Conservation (phyloP, 2,888 invertebrate genomes). For the Diplazon laetatorius region DNA sequence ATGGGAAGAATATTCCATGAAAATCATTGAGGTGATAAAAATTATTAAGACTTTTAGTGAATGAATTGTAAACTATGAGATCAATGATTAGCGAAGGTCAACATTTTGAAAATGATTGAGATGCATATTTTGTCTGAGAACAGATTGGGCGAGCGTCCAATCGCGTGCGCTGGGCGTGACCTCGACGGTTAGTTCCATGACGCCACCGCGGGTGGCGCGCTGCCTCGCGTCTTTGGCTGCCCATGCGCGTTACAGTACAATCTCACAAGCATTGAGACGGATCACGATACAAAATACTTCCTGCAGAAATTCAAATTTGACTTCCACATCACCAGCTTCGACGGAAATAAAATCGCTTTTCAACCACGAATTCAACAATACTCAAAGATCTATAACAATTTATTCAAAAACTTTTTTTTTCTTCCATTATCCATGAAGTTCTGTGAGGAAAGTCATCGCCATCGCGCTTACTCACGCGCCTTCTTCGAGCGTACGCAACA, state of each 20-base stretch:
- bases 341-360: no score
- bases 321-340: no score
- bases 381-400: conserved; percentile 1
- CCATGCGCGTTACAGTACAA: neutral
- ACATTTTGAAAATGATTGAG: no score
- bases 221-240: neutral
- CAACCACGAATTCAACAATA: no score
- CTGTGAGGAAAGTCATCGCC: neutral
- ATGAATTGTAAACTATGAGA: no score
- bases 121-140: no score
- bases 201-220: neutral
- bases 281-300: no score
- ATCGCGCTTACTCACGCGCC: conserved; percentile 1
- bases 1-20: neutral
- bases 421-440: neutral
- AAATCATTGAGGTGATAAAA: neutral
- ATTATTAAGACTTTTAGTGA: no score
- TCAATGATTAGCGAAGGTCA: no score
- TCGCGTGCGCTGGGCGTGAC: neutral
- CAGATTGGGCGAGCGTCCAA: no score
- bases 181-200: neutral
- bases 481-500: conserved; percentile 57
- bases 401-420: neutral
- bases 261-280: no score
- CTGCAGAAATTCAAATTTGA: no score